Percentiles rank a stretch among this genome's conserved stretches.
Evolutionary conservation across 1,140 invertebrate species (phyloP).

Genomic region (Bombyx mori): DNA sequence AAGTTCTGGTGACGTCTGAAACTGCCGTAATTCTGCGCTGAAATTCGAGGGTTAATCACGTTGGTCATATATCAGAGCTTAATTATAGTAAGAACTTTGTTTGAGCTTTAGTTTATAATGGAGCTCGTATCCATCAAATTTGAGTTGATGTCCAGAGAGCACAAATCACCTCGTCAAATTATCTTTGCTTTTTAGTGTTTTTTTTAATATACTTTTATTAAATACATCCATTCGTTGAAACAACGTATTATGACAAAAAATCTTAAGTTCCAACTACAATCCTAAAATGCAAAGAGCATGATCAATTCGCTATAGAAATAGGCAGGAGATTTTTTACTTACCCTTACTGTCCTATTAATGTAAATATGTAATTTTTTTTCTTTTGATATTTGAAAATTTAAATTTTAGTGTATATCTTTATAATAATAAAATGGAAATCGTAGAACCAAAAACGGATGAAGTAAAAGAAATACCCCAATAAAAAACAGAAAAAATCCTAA

Average conservation of each 20-base stretch:
- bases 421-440: too few relatives aligned
- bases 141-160: background rate
- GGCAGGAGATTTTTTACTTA: too few relatives aligned
- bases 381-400: too few relatives aligned
- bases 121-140: background rate
- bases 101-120: constrained; percentile 20
- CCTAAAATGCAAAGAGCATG: too few relatives aligned
- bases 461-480: too few relatives aligned
- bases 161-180: background rate
- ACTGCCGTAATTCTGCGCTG: constrained; percentile 39
- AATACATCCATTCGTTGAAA: background rate
- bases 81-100: constrained; percentile 40
- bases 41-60: constrained; percentile 49
- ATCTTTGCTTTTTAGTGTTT: background rate
- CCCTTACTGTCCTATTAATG: too few relatives aligned
- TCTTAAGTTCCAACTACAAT: too few relatives aligned
- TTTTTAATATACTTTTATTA: background rate
- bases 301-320: too few relatives aligned
- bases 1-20: constrained; percentile 48
- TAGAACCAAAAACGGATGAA: too few relatives aligned
- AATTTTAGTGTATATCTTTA: too few relatives aligned
- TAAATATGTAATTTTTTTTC: too few relatives aligned
- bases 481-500: too few relatives aligned
- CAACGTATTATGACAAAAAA: background rate
- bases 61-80: constrained; percentile 41